phyloP scores from a whole-genome alignment of 2,113 vertebrate species.

The Nycticorax nycticorax region DNA sequence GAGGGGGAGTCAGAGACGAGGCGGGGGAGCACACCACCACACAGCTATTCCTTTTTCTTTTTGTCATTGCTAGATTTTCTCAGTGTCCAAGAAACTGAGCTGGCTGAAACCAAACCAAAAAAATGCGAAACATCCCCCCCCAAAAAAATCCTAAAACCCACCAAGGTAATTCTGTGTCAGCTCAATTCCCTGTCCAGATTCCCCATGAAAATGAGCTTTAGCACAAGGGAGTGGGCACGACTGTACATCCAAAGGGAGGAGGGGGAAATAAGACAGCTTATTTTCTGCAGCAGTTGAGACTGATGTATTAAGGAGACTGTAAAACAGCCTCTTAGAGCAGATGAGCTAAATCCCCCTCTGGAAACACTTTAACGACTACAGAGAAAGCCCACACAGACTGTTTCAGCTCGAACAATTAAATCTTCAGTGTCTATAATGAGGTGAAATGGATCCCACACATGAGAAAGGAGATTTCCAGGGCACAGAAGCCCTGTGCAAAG shows the following conservation, averaged over 20 bases:
- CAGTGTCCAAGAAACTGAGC: background rate
- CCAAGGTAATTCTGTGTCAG: background rate
- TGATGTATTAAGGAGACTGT: background rate
- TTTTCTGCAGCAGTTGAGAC: background rate
- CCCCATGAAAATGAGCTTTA: background rate
- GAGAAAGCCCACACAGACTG: background rate
- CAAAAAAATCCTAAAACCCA: background rate
- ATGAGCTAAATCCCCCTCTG: background rate
- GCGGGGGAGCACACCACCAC: too few species aligned
- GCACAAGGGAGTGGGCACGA: background rate
- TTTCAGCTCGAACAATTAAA: conserved; percentile 6
- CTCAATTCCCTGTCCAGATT: background rate
- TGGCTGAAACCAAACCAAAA: background rate
- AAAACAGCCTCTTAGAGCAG: background rate
- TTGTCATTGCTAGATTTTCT: background rate
- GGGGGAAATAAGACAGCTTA: background rate
- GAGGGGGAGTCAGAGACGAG: too few species aligned
- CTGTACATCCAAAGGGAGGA: background rate
- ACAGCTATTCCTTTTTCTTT: background rate
- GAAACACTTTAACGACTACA: background rate
- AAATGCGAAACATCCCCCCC: background rate
- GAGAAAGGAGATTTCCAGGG: background rate
- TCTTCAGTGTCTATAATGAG: background rate
- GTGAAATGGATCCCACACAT: background rate
- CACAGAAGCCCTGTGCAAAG: background rate